A percentile compares a stretch with the other conserved stretches of the same genome.
These are phyloP conservation scores for Porites lobata DNA, from an alignment of 92 coral and sea anemone species.

Conservation along the genomic window DNA sequence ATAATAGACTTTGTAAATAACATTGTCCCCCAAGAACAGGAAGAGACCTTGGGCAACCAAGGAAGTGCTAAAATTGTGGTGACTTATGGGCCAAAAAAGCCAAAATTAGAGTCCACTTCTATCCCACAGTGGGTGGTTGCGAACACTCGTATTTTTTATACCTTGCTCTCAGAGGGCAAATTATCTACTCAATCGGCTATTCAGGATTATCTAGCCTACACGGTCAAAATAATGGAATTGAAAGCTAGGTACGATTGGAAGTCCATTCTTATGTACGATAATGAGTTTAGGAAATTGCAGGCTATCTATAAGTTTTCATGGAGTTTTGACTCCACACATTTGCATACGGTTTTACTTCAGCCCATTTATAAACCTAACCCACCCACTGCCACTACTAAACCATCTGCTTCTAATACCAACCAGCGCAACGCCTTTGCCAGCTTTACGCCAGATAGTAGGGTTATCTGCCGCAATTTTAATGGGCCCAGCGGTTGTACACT, in stretches of 20 bases:
- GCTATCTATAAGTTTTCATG: too few relatives aligned
- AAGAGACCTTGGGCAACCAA: too few relatives aligned
- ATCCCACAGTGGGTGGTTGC: background rate
- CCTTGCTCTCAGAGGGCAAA: background rate
- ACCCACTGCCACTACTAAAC: background rate
- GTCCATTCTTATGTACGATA: too few relatives aligned
- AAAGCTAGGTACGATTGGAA: too few relatives aligned
- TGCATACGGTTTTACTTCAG: conserved; percentile 54
- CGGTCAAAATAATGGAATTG: background rate
- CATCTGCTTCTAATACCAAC: background rate
- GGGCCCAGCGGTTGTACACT: background rate
- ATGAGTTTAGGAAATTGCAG: too few relatives aligned
- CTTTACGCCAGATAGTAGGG: conserved; percentile 8
- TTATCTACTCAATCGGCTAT: background rate
- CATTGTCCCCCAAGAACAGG: background rate
- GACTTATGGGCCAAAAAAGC: conserved; percentile 7
- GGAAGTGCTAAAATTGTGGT: background rate
- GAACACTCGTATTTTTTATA: background rate
- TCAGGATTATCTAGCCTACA: conserved; percentile 51
- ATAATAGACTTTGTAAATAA: background rate
- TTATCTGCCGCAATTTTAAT: conserved; percentile 11
- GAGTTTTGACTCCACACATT: conserved; percentile 11
- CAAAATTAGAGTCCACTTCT: background rate
- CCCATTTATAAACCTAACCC: background rate
- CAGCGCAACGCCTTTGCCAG: background rate